Conservation (phyloP, 2,113 vertebrate species). For the Hypocryptadius cinnamomeus region DNA sequence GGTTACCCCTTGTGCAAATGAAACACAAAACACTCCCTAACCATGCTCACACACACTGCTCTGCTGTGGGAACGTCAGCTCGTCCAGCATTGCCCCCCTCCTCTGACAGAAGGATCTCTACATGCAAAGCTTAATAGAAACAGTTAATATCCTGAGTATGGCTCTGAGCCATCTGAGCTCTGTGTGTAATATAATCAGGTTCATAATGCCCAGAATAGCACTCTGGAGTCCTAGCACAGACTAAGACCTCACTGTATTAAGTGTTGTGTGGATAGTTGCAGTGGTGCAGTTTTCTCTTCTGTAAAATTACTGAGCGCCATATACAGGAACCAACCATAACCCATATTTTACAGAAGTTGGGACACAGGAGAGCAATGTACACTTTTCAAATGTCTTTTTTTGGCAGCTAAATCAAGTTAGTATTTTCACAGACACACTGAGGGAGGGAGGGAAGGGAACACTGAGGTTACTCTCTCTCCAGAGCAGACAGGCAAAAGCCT, state of each 20-base stretch:
- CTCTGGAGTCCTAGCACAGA: conserved; percentile 13
- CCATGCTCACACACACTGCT: not conserved
- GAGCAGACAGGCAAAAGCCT: conserved; percentile 35
- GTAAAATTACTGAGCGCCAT: not conserved
- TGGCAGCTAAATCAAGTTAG: conserved; percentile 34
- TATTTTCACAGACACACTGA: conserved; percentile 5
- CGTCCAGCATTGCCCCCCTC: not conserved
- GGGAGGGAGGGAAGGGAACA: conserved; percentile 6
- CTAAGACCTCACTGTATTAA: conserved; percentile 43
- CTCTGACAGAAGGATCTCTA: not conserved
- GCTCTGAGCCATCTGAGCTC: conserved; percentile 10
- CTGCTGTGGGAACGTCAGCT: not conserved
- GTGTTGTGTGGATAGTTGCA: not conserved
- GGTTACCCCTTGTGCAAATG: not conserved
- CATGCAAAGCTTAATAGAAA: conserved; percentile 32
- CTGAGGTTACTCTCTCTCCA: conserved; percentile 32
- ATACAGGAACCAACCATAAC: not conserved
- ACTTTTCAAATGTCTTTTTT: conserved; percentile 38
- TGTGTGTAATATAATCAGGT: conserved; percentile 27
- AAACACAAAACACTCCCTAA: not conserved
- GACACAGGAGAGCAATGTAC: conserved; percentile 46
- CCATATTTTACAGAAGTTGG: not conserved
- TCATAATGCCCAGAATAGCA: conserved; percentile 48
- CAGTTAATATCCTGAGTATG: not conserved
- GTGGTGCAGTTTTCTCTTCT: not conserved